Evolutionary conservation across 2,113 vertebrate genomes (phyloP), one percentile per base, ranked within the genome.

Genomic region (Caretta caretta): DNA sequence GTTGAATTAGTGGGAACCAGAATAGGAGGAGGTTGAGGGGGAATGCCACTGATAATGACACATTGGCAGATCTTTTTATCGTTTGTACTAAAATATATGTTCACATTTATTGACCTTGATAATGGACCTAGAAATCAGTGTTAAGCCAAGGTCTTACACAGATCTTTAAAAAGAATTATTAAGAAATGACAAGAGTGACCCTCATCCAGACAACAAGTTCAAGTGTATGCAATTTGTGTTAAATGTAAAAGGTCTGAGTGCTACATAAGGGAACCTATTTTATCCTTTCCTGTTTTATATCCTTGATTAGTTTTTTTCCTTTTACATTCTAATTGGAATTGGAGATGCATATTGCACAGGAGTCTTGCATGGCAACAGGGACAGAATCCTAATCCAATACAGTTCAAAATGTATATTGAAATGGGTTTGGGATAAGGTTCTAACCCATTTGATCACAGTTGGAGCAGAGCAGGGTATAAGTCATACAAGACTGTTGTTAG

Each of bases 281-380:
- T 53, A 16, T 31, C 49, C 8, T 72, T 78, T 2, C 1, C 2
- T 53, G 48, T 83, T 78, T 57, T 82, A 51, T 78, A 50, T 56
- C 4, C 19, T 89, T 89, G n/a, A 38, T 29, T 57, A 80, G 1
- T 54, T 38, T 91, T 79, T 42, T 19, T 57, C 27, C 27, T 38
- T 57, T 57, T 59, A 4, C 49, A 56, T 13, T 53, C 53, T 46
- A 75, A 57, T 51, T 83, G 8, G 27, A 91, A n/a, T 3, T 78
- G 46, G 13, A 9, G 1, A 8, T 25, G 19, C 27, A 78, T 27
- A 56, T 42, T 72, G 27, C 9, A 8, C 0, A 19, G 14, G n/a
- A 56, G 80, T 84, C 49, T 62, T 65, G 1, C 10, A 25, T 16
- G 83, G 10, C 0, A 69, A 29, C 2, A 1, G 8, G 11, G 81